These are phyloP conservation scores for Lepetodrilus schrolli DNA, from an alignment of 2,888 invertebrate species.

Conservation along the genomic window DNA sequence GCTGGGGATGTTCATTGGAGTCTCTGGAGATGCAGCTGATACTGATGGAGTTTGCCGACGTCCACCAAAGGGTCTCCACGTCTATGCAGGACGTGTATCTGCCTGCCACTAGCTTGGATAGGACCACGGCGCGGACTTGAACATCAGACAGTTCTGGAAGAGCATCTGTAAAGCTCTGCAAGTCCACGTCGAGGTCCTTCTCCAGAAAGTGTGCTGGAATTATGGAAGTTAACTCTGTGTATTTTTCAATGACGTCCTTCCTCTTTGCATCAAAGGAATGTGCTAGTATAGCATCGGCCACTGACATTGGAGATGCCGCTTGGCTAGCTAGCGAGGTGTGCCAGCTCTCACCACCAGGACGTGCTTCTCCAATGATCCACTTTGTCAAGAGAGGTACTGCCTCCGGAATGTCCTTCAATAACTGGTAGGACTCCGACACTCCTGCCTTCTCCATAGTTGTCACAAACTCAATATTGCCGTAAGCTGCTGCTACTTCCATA, in stretches of 20 bases:
- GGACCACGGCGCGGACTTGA: background rate
- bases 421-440: background rate
- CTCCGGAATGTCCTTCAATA: background rate
- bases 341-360: constrained; percentile 20
- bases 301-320: background rate
- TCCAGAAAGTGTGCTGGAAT: background rate
- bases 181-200: constrained; percentile 14
- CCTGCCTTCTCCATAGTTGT: background rate
- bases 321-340: background rate
- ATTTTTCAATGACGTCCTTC: background rate
- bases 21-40: background rate
- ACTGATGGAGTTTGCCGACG: background rate
- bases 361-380: background rate
- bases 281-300: background rate
- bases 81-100: background rate
- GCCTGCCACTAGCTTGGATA: constrained; percentile 27
- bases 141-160: background rate
- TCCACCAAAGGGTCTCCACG: background rate
- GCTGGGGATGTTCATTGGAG: background rate
- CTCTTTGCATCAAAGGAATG: background rate
- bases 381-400: background rate
- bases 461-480: background rate
- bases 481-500: constrained; percentile 3
- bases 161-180: background rate
- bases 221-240: background rate